phyloP scores from a whole-genome alignment of 2,113 vertebrate genomes.

The Saccopteryx leptura region DNA sequence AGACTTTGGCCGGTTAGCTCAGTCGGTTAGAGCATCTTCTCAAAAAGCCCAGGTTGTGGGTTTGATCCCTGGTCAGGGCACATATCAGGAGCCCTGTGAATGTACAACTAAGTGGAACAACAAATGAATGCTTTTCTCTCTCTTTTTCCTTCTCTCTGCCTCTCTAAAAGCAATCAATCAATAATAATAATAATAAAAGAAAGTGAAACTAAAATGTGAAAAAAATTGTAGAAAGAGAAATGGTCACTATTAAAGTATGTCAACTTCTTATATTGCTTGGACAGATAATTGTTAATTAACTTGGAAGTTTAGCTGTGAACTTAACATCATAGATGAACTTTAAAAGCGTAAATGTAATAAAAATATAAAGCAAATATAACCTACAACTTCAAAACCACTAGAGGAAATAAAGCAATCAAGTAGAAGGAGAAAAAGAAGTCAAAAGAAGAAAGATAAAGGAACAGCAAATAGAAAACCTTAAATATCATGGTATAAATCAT shows the following conservation, averaged over 20 bases:
- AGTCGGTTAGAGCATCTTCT: too few relatives aligned
- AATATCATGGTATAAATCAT: background rate
- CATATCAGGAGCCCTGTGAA: too few relatives aligned
- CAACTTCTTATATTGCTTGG: background rate
- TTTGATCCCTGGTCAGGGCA: too few relatives aligned
- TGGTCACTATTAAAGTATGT: background rate
- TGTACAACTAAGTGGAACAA: too few relatives aligned
- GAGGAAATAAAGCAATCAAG: background rate
- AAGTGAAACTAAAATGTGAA: background rate
- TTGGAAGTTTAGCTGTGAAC: background rate
- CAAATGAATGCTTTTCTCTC: too few relatives aligned
- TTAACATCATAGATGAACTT: background rate
- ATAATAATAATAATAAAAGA: background rate
- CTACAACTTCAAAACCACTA: background rate
- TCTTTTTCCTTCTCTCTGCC: too few relatives aligned
- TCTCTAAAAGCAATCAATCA: too few relatives aligned
- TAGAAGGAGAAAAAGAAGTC: background rate
- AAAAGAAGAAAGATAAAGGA: background rate
- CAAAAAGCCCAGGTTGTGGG: too few relatives aligned
- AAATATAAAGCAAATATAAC: background rate
- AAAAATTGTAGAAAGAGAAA: background rate
- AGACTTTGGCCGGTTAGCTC: too few relatives aligned
- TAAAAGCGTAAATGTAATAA: background rate
- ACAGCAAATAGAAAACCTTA: background rate
- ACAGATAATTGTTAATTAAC: background rate